Base-by-base conservation (phyloP, 2,888 invertebrate genomes). In the Cerceris ruficornis region DNA sequence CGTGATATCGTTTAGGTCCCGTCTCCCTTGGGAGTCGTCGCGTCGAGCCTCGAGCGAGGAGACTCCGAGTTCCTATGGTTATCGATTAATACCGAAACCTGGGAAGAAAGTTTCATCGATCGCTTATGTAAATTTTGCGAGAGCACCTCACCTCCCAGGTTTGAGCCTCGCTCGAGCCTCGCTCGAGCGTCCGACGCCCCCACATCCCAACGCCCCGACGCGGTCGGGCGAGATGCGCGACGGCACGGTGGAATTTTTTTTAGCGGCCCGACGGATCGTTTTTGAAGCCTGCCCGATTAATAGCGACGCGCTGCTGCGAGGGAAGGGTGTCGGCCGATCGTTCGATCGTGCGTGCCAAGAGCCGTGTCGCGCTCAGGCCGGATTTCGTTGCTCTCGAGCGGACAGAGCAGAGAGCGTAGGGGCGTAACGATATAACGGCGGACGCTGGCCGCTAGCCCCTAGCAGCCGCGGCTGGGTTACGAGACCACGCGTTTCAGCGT, bases 61-160 rank as follows among this genome's bases (percentile, higher is more conserved):
- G 28, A 28, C 28, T 28, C 28, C 2, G 28, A 28, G 28, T 28
- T 28, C 28, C 28, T 28, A 46, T 46, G 11, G 46, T 11, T 50
- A 50, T 50, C 50, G 50, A 50, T 6, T 50, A 50, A 50, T 50
- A 2, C n/a, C n/a, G 64, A 49, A 41, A 28, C 42, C 49, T 39
- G 17, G 61, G 52, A 46, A 17, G 42, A 43, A 74, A 55, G 49
- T 64, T 75, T 43, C 60, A 77, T 74, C 60, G 76, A 77, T 77
- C 55, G 69, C n/a, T n/a, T 50, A 42, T 77, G 60, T 62, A 74
- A 74, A 75, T 65, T 74, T 52, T 61, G 52, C n/a, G 14, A 7
- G 14, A 28, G 39, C 46, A 42, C n/a, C 13, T 39, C 14, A 28
- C 28, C 28, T 28, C 28, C 28, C 28, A 28, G 28, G 28, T 28